Conservation (phyloP, 2,888 invertebrate species). For the Agrilus biguttatus region DNA sequence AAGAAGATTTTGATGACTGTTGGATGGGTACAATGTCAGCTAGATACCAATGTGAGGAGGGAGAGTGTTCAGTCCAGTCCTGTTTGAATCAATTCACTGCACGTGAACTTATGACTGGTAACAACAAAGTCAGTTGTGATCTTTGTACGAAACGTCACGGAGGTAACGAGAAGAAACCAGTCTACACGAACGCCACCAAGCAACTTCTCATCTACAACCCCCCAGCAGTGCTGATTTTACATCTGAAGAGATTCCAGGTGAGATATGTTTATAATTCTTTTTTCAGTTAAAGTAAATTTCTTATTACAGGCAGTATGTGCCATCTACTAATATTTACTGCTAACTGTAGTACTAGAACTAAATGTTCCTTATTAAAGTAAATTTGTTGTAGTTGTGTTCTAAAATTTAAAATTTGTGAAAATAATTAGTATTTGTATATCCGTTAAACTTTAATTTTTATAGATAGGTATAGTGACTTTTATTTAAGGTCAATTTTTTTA, state of each 20-base stretch:
- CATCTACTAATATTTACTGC: too few relatives aligned
- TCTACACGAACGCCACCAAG: slow-evolving; percentile 70
- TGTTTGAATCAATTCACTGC: slow-evolving; percentile 89
- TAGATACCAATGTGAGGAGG: slow-evolving; percentile 58
- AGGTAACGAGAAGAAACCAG: slow-evolving; percentile 53
- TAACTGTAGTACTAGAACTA: too few relatives aligned
- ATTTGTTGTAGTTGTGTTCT: too few relatives aligned
- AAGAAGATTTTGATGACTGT: slow-evolving; percentile 21
- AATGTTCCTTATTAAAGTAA: too few relatives aligned
- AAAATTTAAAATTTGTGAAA: too few relatives aligned
- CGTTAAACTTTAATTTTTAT: neutral
- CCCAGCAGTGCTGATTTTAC: slow-evolving; percentile 86
- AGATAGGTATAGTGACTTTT: neutral
- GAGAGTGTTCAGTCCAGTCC: slow-evolving; percentile 72
- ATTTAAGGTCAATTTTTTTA: neutral
- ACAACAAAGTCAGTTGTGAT: slow-evolving; percentile 88
- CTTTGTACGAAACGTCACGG: slow-evolving; percentile 67
- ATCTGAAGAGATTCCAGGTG: slow-evolving; percentile 91
- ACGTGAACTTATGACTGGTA: slow-evolving; percentile 77
- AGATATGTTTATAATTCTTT: slow-evolving; percentile 1
- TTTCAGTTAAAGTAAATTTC: too few relatives aligned
- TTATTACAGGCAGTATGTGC: too few relatives aligned
- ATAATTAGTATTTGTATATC: neutral
- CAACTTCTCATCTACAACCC: slow-evolving; percentile 79
- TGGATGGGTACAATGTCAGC: slow-evolving; percentile 34